These are phyloP conservation scores for Rhinichthys osculus DNA, from an alignment of 2,797 vertebrate genomes.

Conservation along the genomic window DNA sequence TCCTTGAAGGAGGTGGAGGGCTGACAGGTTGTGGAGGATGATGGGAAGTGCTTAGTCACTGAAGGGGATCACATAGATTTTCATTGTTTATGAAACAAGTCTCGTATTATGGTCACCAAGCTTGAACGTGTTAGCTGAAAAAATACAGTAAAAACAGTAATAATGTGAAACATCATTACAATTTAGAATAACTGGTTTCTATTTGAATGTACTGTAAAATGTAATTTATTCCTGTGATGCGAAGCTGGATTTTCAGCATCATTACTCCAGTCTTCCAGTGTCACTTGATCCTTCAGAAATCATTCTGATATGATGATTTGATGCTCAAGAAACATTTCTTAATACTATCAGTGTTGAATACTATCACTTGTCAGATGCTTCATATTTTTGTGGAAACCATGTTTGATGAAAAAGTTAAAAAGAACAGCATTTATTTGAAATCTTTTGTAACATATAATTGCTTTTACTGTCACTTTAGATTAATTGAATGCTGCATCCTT, in stretches of 20 bases:
- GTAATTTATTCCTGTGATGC: not conserved
- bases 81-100: not conserved
- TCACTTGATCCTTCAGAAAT: not conserved
- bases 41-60: slow-evolving; percentile 26
- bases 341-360: not conserved
- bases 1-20: slow-evolving; percentile 19
- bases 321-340: not conserved
- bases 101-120: not conserved
- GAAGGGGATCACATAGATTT: not conserved
- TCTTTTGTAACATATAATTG: not conserved
- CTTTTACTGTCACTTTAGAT: not conserved
- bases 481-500: not conserved
- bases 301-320: not conserved
- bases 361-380: not conserved
- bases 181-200: not conserved
- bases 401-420: not conserved
- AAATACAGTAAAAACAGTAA: not conserved
- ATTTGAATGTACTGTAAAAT: not conserved
- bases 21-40: slow-evolving; percentile 14
- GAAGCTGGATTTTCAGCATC: not conserved
- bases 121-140: not conserved
- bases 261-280: not conserved
- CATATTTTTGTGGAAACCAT: not conserved
- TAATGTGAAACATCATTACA: not conserved
- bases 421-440: not conserved